These are phyloP conservation scores for Egretta garzetta DNA, from an alignment of 2,113 vertebrate species.

Conservation along the genomic window DNA sequence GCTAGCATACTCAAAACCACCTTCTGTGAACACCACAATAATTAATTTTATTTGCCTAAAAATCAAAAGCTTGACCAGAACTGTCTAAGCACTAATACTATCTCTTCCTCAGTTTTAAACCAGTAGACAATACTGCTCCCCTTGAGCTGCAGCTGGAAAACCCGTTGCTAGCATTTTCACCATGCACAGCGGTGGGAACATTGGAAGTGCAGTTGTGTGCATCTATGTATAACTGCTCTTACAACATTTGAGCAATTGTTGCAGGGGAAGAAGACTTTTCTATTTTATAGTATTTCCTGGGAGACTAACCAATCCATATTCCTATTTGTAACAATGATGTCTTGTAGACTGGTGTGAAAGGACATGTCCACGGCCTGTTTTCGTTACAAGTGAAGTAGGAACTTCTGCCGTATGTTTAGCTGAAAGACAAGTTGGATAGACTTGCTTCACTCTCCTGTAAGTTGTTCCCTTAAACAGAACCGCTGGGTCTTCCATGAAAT, in stretches of 20 bases:
- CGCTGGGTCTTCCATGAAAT: neutral
- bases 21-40: neutral
- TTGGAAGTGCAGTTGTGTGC: rapidly evolving
- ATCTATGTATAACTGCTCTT: neutral
- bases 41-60: neutral
- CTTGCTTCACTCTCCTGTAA: neutral
- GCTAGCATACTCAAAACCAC: neutral
- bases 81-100: neutral
- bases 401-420: neutral
- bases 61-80: neutral
- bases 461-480: neutral
- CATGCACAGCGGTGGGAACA: rapidly evolving
- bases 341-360: neutral
- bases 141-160: neutral
- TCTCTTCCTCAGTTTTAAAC: neutral
- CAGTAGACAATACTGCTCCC: neutral
- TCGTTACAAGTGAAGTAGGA: neutral
- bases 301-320: neutral
- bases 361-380: neutral
- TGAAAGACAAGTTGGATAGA: neutral
- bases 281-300: neutral
- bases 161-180: neutral
- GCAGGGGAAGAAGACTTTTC: neutral
- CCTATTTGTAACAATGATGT: neutral
- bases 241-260: neutral